Base-by-base conservation (phyloP, 1,140 invertebrate genomes). In the Microplitis mediator region DNA sequence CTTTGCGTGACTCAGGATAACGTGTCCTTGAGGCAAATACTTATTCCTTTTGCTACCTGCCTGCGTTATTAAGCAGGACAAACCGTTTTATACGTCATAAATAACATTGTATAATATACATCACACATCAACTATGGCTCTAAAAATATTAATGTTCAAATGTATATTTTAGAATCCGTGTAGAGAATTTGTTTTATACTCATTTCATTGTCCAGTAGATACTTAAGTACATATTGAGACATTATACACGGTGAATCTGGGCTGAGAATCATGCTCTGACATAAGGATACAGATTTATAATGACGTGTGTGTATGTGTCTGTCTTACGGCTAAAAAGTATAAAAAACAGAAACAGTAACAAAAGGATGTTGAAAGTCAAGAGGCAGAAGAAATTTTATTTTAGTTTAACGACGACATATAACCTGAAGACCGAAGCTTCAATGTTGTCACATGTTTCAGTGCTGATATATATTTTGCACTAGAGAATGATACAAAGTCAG, bases 371-470 rank as follows among this genome's bases (percentile, higher is more conserved):
- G 54, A 62, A 50, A 69, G 62, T 50, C 63, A 62, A 71, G 71
- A 72, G 69, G 71, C 60, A 32, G 58, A 63, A 39, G 71, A 76
- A 74, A 74, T 72, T 80, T 81, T 81, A 81, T 81, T 81, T 82
- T 78, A 78, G 74, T 82, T 82, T 82, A 79, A 82, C 79, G 79
- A 79, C 77, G 75, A 74, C 74, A 75, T 82, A 81, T 81, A 74
- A 73, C 72, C 63, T 74, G 73, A 63, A 73, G 77, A 54, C 62
- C 69, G 69, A n/a, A 74, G 73, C 74, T 77, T 73, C 76, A 36
- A 39, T 8, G 58, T 62, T 62, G 50, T 71, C 45, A 69, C 34
- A 52, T 70, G 34, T 39, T 34, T 63, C 8, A 23, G 50, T 70
- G 69, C 16, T 62, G 32, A 60, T 62, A 35, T 70, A 52, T 45